Evolutionary conservation across 2,797 vertebrate species (phyloP).

Genomic region (Varecia variegata): DNA sequence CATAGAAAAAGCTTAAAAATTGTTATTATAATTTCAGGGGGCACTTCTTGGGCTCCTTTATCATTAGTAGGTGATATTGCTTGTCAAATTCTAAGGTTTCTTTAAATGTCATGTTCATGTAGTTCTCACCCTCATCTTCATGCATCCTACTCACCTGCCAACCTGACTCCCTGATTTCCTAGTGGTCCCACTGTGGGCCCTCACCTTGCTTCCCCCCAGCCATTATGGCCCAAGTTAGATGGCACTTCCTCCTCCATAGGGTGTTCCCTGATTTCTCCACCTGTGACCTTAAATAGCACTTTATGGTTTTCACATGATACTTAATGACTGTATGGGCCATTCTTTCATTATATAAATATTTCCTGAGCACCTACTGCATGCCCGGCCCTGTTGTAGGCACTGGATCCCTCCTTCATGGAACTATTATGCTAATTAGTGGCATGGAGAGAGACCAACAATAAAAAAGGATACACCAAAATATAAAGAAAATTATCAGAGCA

Average conservation of each 20-base stretch:
- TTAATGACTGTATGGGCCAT: background rate
- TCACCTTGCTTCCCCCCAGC: background rate
- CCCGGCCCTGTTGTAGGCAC: background rate
- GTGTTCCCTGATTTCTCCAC: background rate
- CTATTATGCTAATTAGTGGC: background rate
- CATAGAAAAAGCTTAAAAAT: background rate
- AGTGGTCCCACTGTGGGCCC: background rate
- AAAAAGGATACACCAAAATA: background rate
- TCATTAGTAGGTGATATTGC: background rate
- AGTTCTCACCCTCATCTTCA: background rate
- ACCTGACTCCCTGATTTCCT: background rate
- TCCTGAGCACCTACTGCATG: background rate
- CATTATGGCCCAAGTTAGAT: background rate
- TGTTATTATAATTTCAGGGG: background rate
- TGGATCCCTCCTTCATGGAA: background rate
- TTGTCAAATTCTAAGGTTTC: background rate
- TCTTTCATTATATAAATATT: background rate
- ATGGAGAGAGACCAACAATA: background rate
- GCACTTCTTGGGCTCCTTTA: background rate
- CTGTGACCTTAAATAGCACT: background rate
- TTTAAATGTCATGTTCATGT: background rate
- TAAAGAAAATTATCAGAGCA: background rate
- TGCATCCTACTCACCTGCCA: background rate
- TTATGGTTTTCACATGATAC: background rate
- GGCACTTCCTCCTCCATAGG: background rate